These are phyloP conservation scores for Sclerurus mexicanus DNA, from an alignment of 2,113 vertebrate genomes.

Conservation along the genomic window DNA sequence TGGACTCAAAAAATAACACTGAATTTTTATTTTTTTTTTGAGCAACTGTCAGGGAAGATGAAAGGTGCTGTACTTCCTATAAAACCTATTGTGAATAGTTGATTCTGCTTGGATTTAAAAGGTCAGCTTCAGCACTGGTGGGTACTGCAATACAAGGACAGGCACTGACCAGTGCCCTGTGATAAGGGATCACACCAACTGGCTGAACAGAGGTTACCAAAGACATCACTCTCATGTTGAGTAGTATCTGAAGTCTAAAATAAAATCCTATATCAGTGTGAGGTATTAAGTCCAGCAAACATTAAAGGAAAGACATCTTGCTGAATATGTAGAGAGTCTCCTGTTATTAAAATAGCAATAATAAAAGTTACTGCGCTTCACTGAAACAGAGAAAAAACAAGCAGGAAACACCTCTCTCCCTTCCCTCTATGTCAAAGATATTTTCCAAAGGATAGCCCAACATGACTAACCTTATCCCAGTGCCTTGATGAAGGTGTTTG, in stretches of 20 bases:
- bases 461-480: background rate
- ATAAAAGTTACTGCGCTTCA: background rate
- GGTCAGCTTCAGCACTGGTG: background rate
- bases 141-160: background rate
- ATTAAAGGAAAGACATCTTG: background rate
- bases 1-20: background rate
- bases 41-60: background rate
- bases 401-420: background rate
- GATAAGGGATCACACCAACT: background rate
- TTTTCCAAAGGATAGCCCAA: background rate
- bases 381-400: background rate
- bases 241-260: background rate
- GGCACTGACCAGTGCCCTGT: background rate
- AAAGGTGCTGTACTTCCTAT: background rate
- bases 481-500: background rate
- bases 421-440: background rate
- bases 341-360: background rate
- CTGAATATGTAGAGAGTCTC: background rate
- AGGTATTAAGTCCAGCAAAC: background rate
- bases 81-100: background rate
- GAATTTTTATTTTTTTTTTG: background rate
- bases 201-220: background rate
- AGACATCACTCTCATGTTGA: background rate
- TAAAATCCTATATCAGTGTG: background rate
- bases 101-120: background rate